Percentiles rank a stretch among this genome's conserved stretches.
phyloP scores from a whole-genome alignment of 2,888 invertebrate genomes.

The Agrochola macilenta region DNA sequence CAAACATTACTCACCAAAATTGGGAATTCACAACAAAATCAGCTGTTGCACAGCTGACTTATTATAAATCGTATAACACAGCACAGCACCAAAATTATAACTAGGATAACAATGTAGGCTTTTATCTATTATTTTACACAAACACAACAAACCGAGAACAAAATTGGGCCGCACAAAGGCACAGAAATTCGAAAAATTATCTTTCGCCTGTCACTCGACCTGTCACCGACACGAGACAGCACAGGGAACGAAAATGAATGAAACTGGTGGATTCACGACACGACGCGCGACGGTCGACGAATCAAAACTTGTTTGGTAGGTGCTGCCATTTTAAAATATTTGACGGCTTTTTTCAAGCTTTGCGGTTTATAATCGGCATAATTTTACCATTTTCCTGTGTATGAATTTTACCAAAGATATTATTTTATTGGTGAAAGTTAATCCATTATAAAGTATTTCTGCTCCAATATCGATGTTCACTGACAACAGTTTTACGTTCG shows the following conservation, averaged over 20 bases:
- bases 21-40: constrained; percentile 53
- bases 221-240: constrained; percentile 36
- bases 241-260: constrained; percentile 44
- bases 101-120: constrained; percentile 36
- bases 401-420: not conserved
- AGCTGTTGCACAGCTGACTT: constrained; percentile 63
- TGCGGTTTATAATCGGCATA: not conserved
- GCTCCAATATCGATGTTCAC: not conserved
- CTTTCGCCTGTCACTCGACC: constrained; percentile 38
- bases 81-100: constrained; percentile 61
- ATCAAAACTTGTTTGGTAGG: constrained; percentile 22
- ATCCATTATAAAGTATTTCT: not conserved
- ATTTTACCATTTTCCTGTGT: not conserved
- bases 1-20: constrained; percentile 55
- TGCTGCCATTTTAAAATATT: constrained; percentile 47
- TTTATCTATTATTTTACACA: constrained; percentile 27
- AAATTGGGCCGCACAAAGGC: constrained; percentile 55
- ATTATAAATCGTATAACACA: constrained; percentile 52
- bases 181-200: constrained; percentile 61
- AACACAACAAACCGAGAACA: constrained; percentile 45
- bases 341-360: not conserved
- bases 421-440: not conserved
- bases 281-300: constrained; percentile 18
- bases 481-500: not conserved
- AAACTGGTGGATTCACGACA: not conserved